A percentile compares a stretch with the other conserved stretches of the same genome.
Conservation (phyloP, 2,888 invertebrate genomes). For the Tholera decimalis region DNA sequence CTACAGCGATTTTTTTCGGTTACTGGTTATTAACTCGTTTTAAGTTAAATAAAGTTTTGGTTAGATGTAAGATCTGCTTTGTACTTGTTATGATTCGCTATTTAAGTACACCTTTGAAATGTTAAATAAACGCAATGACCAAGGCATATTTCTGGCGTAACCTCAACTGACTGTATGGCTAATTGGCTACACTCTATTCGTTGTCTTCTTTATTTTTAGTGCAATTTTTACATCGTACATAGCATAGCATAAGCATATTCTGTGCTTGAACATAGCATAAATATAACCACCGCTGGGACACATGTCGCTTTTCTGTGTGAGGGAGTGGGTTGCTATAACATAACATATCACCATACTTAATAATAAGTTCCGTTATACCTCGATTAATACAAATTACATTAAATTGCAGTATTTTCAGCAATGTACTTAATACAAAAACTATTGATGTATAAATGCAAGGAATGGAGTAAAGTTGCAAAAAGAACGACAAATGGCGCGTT, state of each 20-base stretch:
- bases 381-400: too few species aligned
- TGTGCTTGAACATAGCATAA: too few species aligned
- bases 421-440: neutral
- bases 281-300: too few species aligned
- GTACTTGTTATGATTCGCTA: slow-evolving; percentile 1
- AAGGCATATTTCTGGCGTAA: neutral
- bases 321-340: too few species aligned
- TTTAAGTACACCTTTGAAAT: neutral
- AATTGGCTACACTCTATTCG: neutral
- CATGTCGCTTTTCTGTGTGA: too few species aligned
- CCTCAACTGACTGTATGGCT: neutral
- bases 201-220: too few species aligned
- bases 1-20: neutral
- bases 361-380: neutral
- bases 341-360: too few species aligned
- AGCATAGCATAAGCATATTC: too few species aligned
- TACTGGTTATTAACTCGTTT: neutral
- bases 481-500: slow-evolving; percentile 3
- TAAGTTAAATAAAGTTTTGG: neutral
- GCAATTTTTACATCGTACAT: too few species aligned
- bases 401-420: neutral
- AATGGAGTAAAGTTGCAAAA: slow-evolving; percentile 2
- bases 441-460: neutral
- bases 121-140: too few species aligned
- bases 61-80: neutral